Evolutionary conservation across 2,797 vertebrate genomes (phyloP), one percentile per base, ranked within the genome.

Genomic region (Mormyrus hasselquistii): DNA sequence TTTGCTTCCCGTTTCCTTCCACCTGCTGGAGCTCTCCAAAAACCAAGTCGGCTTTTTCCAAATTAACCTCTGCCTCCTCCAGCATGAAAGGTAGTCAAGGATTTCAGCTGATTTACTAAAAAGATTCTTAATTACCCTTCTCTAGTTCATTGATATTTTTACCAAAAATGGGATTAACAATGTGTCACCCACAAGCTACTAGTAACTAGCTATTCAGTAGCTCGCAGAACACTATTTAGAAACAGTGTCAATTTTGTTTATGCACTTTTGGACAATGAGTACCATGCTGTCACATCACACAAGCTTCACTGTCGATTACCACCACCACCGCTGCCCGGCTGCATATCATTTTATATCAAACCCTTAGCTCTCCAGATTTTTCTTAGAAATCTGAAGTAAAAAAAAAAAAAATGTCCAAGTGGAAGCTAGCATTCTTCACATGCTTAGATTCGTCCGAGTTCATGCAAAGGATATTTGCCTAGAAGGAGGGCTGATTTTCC

Each of bases 1-100:
- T 93, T 89, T 93, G 92, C 3, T 91, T 89, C 93, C 92, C 94
- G 87, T 96, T 94, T 57, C 96, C 93, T 83, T 88, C 86, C 0
- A 89, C 89, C 1, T 94, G 93, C 84, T 92, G 90, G 91, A 96
- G 94, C 85, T 95, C 93, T 83, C 92, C 92, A 1, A 94, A 89
- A 22, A 95, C 88, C 50, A 89, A 90, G 47, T 94, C 94, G 4
- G 94, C 95, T 88, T 95, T 94, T 14, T 91, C 86, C 91, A 96
- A 91, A 88, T 90, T 95, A 8, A 87, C 93, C 16, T 94, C 92
- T 0, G 96, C 94, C 16, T 96, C 94, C 38, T 93, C 92, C 34
- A 94, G 92, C 88, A 95, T 96, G 90, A 47, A 4, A 65, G 0
- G 87, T 7, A 59, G 93, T 95, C 93, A 94, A 96, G 94, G 94